Percentiles rank a stretch among this genome's conserved stretches.
Evolutionary conservation across 2,113 vertebrate species (phyloP).

Genomic region (Miniopterus natalensis): DNA sequence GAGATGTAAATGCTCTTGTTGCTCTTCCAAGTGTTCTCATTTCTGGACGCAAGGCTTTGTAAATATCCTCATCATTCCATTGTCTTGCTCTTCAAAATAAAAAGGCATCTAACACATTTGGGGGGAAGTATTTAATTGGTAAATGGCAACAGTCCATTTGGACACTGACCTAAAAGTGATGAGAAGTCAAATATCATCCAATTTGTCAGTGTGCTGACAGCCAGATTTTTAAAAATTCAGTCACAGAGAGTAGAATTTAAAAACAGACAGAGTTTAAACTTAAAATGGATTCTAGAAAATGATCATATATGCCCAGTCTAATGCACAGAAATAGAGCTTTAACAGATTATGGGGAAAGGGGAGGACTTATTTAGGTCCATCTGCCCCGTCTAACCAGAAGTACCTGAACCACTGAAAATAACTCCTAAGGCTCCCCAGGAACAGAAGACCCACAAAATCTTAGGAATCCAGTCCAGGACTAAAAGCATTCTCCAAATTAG

Average conservation of each 20-base stretch:
- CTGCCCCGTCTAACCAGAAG: not conserved
- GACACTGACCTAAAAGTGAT: constrained; percentile 15
- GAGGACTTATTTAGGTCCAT: not conserved
- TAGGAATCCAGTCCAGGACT: not conserved
- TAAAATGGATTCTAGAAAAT: constrained; percentile 56
- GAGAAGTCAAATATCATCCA: not conserved
- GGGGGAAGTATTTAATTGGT: not conserved
- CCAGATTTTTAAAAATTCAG: constrained; percentile 43
- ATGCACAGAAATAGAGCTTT: constrained; percentile 1
- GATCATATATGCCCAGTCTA: not conserved
- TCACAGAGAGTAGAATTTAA: constrained; percentile 49
- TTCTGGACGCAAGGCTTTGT: not conserved
- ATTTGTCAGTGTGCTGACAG: not conserved
- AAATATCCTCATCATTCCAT: not conserved
- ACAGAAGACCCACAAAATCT: not conserved
- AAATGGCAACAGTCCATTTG: constrained; percentile 40
- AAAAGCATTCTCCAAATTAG: constrained; percentile 35
- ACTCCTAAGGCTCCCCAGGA: not conserved
- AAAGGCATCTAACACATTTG: not conserved
- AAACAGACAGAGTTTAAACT: constrained; percentile 49
- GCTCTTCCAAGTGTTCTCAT: not conserved
- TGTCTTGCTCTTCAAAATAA: constrained; percentile 25
- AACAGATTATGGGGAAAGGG: not conserved
- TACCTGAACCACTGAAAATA: not conserved
- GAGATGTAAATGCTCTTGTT: not conserved